These are phyloP conservation scores for Pelagia noctiluca DNA, from an alignment of 30 jellyfish, hydroid and myxozoan species.

Conservation along the genomic window DNA sequence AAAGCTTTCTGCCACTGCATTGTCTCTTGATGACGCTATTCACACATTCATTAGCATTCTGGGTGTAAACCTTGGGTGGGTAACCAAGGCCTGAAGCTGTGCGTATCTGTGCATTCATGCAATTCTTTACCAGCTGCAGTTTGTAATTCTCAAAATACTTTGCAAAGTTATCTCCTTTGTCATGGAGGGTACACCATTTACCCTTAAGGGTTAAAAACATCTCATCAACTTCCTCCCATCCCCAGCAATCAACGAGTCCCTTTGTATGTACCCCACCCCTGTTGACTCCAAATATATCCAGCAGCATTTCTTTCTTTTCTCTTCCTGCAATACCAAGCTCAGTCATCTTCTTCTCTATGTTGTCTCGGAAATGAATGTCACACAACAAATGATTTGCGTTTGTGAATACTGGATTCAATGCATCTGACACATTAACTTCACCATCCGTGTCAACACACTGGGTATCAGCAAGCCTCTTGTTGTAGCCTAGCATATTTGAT, in stretches of 20 bases:
- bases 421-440: slow-evolving; percentile 39
- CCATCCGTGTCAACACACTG: slow-evolving; percentile 49
- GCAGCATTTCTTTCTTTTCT: slow-evolving; percentile 18
- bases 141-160: slow-evolving; percentile 32
- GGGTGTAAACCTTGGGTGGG: slow-evolving; percentile 28
- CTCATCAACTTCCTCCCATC: slow-evolving; percentile 35
- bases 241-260: slow-evolving; percentile 50
- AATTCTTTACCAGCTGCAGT: slow-evolving; percentile 18
- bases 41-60: slow-evolving; percentile 20
- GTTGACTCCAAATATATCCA: slow-evolving; percentile 33
- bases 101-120: slow-evolving; percentile 31
- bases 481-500: slow-evolving; percentile 15
- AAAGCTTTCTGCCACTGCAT: slow-evolving; percentile 10
- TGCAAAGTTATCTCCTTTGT: slow-evolving; percentile 28
- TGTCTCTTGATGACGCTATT: slow-evolving; percentile 4
- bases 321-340: slow-evolving; percentile 34
- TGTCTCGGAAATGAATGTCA: slow-evolving; percentile 56
- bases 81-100: slow-evolving; percentile 38
- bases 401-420: slow-evolving; percentile 31
- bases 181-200: slow-evolving; percentile 5
- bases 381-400: slow-evolving; percentile 54
- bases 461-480: neutral
- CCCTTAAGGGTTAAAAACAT: neutral
- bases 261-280: slow-evolving; percentile 41
- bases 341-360: slow-evolving; percentile 11